Evolutionary conservation across 2,888 invertebrate genomes (phyloP).

Genomic region (Buathra laborator): DNA sequence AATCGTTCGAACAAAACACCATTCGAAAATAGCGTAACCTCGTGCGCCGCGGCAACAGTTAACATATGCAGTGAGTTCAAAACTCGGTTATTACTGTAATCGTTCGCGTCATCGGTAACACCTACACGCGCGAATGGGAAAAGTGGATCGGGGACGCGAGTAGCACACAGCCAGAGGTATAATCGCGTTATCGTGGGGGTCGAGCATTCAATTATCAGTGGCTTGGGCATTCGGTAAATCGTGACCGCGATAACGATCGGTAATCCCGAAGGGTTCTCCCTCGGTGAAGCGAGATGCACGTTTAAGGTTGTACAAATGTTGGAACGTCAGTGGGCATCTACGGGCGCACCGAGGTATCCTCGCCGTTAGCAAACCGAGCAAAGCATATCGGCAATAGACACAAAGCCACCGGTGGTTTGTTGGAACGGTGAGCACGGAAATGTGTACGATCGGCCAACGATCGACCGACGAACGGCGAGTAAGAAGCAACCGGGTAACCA

Average conservation of each 20-base stretch:
- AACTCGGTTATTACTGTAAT: conserved; percentile 34
- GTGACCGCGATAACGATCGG: conserved; percentile 78
- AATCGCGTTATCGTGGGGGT: conserved; percentile 46
- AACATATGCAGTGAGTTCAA: neutral
- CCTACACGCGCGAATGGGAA: conserved; percentile 27
- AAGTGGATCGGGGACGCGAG: conserved; percentile 4
- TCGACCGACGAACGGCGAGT: conserved; percentile 20
- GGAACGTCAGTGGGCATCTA: conserved; percentile 48
- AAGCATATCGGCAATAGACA: conserved; percentile 26
- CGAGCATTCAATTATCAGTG: conserved; percentile 75
- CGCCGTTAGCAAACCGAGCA: neutral
- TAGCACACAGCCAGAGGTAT: conserved; percentile 14
- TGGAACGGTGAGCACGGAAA: conserved; percentile 78
- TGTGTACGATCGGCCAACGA: conserved; percentile 73
- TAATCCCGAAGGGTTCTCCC: conserved; percentile 74
- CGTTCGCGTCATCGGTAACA: conserved; percentile 37
- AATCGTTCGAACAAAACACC: neutral
- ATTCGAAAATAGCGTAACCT: no score
- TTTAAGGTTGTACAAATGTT: conserved; percentile 75
- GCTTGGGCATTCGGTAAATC: conserved; percentile 73
- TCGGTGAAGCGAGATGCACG: conserved; percentile 66
- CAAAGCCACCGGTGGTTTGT: conserved; percentile 74
- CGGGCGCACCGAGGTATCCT: conserved; percentile 15
- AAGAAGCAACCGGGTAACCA: conserved; percentile 14
- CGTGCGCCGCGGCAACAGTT: neutral